These are phyloP conservation scores for Dissostichus mawsoni DNA, from an alignment of 2,113 vertebrate species.

Conservation along the genomic window DNA sequence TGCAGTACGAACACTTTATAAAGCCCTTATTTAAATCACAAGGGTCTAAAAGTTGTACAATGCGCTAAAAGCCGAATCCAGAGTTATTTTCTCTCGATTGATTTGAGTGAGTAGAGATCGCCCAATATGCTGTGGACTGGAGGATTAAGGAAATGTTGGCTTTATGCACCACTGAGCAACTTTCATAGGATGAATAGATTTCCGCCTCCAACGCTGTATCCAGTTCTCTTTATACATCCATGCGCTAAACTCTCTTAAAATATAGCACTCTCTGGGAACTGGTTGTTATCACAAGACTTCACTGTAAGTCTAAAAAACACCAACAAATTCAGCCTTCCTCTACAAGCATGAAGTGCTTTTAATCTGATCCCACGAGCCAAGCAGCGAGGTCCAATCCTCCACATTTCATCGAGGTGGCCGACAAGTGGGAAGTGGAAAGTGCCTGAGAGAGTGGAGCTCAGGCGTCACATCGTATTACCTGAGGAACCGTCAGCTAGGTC, in stretches of 20 bases:
- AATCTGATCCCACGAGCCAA: constrained; percentile 21
- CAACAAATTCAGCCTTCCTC: constrained; percentile 35
- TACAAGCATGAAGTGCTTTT: constrained; percentile 44
- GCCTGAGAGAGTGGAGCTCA: constrained; percentile 26
- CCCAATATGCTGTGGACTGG: too few species aligned
- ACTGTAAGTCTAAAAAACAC: constrained; percentile 11
- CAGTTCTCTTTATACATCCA: too few species aligned
- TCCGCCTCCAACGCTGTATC: too few species aligned
- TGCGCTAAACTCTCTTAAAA: constrained; percentile 6
- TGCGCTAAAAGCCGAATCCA: too few species aligned
- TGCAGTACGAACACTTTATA: too few species aligned
- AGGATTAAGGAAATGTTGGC: too few species aligned
- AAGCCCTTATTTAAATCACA: too few species aligned
- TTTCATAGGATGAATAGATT: too few species aligned
- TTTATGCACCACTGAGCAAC: too few species aligned
- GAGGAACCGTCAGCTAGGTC: constrained; percentile 54
- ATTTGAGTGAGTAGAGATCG: too few species aligned
- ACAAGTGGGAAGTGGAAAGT: constrained; percentile 39
- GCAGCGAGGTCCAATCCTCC: constrained; percentile 45
- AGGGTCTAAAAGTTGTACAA: too few species aligned
- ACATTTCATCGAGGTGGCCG: constrained; percentile 37
- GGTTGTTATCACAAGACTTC: constrained; percentile 30
- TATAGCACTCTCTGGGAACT: constrained; percentile 16
- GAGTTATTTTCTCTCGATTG: too few species aligned
- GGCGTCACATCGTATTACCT: constrained; percentile 72